phyloP scores from a whole-genome alignment of 2,888 invertebrate genomes.

The Flabesymbios commensalis region DNA sequence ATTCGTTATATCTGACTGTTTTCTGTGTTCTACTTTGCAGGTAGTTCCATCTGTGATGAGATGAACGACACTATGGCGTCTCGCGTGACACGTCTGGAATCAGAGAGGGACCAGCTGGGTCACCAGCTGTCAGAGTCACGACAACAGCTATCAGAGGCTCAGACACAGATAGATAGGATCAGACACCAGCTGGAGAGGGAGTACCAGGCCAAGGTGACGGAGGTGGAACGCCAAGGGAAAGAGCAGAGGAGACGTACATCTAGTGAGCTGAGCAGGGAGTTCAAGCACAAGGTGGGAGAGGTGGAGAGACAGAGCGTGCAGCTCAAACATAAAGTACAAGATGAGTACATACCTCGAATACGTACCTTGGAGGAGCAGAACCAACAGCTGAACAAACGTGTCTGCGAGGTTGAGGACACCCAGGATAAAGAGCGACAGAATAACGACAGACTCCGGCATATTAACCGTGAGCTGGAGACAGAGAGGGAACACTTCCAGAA shows the following conservation, averaged over 20 bases:
- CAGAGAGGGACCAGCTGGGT: constrained; percentile 14
- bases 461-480: not conserved
- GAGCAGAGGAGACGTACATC: constrained; percentile 10
- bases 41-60: constrained; percentile 17
- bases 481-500: constrained; percentile 16
- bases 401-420: constrained; percentile 1
- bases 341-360: constrained; percentile 7
- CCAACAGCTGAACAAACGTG: constrained; percentile 1
- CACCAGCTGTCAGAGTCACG: constrained; percentile 8
- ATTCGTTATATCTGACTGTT: too few relatives aligned
- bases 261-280: constrained; percentile 15
- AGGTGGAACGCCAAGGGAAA: constrained; percentile 14
- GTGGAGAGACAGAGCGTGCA: constrained; percentile 5
- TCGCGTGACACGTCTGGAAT: constrained; percentile 10
- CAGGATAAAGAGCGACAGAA: not conserved
- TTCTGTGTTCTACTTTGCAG: not conserved
- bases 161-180: constrained; percentile 6
- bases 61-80: constrained; percentile 19
- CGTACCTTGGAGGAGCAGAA: constrained; percentile 7
- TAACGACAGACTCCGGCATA: constrained; percentile 6
- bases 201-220: constrained; percentile 8
- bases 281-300: constrained; percentile 6
- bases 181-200: constrained; percentile 1
- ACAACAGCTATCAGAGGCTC: not conserved
- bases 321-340: not conserved